These are phyloP conservation scores for Cephus nigrinus DNA, from an alignment of 2,888 invertebrate genomes.

Conservation along the genomic window DNA sequence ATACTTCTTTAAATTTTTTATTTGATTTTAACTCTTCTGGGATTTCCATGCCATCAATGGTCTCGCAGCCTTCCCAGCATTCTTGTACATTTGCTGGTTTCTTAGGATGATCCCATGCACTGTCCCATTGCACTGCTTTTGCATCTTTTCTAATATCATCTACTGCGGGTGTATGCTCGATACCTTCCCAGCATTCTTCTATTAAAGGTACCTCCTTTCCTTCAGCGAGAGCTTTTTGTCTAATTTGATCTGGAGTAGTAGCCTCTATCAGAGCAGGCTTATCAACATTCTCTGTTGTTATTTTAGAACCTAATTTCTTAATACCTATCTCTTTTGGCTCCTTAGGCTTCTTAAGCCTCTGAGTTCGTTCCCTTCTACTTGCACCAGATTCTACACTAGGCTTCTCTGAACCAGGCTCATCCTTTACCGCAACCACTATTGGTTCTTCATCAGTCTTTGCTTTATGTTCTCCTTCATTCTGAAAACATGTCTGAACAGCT, in stretches of 20 bases:
- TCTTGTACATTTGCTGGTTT: constrained; percentile 13
- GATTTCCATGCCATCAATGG: constrained; percentile 39
- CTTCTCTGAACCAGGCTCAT: not conserved
- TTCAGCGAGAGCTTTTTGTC: constrained; percentile 4
- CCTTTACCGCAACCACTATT: not conserved
- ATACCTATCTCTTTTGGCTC: constrained; percentile 29
- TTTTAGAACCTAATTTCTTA: constrained; percentile 39
- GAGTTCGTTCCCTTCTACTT: not conserved
- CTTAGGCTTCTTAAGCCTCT: constrained; percentile 20
- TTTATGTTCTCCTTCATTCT: not conserved
- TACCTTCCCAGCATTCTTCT: constrained; percentile 31
- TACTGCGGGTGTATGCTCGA: not conserved
- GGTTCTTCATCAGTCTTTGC: not conserved
- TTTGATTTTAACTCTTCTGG: constrained; percentile 57
- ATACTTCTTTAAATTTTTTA: constrained; percentile 59
- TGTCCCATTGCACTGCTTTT: constrained; percentile 10
- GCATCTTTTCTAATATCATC: not conserved
- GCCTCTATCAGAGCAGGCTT: constrained; percentile 23
- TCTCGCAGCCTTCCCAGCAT: constrained; percentile 15
- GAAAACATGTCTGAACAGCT: not conserved
- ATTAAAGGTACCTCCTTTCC: constrained; percentile 22
- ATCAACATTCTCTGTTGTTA: constrained; percentile 15
- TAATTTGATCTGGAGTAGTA: constrained; percentile 16
- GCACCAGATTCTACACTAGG: not conserved
- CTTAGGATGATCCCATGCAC: constrained; percentile 8